A percentile compares a stretch with the other conserved stretches of the same genome.
Conservation (phyloP, 2,113 vertebrate genomes). For the Nerophis lumbriciformis region DNA sequence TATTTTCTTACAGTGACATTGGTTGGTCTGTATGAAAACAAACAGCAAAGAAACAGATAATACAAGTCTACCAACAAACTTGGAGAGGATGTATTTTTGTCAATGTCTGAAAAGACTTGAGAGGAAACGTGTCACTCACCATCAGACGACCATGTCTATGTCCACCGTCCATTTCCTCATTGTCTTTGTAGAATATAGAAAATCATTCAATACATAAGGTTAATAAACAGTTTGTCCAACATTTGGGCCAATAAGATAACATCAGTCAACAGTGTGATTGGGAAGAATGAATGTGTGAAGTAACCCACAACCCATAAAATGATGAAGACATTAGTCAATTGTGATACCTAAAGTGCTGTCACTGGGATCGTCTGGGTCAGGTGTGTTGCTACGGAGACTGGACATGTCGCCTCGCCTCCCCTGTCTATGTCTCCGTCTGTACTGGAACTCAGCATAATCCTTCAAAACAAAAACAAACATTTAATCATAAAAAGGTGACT, state of each 20-base stretch:
- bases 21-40: background rate
- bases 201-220: slow-evolving; percentile 28
- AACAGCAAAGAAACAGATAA: background rate
- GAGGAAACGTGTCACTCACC: slow-evolving; percentile 72
- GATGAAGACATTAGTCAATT: background rate
- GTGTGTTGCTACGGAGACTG: slow-evolving; percentile 85
- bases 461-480: slow-evolving; percentile 52
- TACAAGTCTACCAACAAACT: background rate
- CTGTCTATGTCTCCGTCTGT: slow-evolving; percentile 88
- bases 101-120: background rate
- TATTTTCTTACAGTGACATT: background rate
- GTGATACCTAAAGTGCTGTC: slow-evolving; percentile 80
- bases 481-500: background rate
- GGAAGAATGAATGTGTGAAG: background rate
- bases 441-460: slow-evolving; percentile 99
- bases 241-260: background rate
- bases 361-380: slow-evolving; percentile 81
- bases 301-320: background rate
- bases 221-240: slow-evolving; percentile 7
- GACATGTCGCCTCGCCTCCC: slow-evolving; percentile 87
- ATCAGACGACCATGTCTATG: slow-evolving; percentile 81
- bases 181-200: slow-evolving; percentile 67
- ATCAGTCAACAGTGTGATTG: background rate
- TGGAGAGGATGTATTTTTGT: background rate
- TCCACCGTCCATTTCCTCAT: slow-evolving; percentile 76